Conservation (phyloP, 1,140 invertebrate genomes). For the Caenorhabditis briggsae region DNA sequence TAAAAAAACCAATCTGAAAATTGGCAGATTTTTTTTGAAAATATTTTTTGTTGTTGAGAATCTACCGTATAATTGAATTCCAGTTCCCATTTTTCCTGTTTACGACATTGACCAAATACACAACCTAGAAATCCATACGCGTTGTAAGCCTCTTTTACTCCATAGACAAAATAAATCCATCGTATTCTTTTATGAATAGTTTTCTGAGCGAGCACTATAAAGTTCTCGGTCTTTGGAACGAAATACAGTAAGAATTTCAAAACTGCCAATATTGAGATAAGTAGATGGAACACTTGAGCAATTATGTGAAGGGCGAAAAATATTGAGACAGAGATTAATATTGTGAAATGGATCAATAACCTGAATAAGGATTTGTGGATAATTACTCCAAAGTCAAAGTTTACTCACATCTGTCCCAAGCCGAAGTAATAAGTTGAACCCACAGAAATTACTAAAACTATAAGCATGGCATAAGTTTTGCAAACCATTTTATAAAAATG, state of each 20-base stretch:
- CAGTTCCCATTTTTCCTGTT: not conserved
- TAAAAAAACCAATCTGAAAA: not conserved
- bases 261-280: not conserved
- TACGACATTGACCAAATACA: not conserved
- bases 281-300: not conserved
- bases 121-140: not conserved
- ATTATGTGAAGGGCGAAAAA: not conserved
- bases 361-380: too few species aligned
- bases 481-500: conserved; percentile 22
- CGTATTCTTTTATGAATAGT: not conserved
- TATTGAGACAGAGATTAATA: not conserved
- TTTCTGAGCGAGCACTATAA: not conserved
- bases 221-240: not conserved
- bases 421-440: not conserved
- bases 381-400: not conserved
- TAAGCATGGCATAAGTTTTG: not conserved
- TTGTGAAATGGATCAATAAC: not conserved
- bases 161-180: conserved; percentile 13
- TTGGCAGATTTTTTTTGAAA: not conserved
- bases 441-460: not conserved
- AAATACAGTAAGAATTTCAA: conserved; percentile 1
- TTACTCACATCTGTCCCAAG: not conserved
- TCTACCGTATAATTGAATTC: not conserved
- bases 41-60: not conserved
- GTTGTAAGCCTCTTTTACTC: not conserved